Evolutionary conservation across 2,797 vertebrate genomes (phyloP).

Genomic region (Podarcis siculus): DNA sequence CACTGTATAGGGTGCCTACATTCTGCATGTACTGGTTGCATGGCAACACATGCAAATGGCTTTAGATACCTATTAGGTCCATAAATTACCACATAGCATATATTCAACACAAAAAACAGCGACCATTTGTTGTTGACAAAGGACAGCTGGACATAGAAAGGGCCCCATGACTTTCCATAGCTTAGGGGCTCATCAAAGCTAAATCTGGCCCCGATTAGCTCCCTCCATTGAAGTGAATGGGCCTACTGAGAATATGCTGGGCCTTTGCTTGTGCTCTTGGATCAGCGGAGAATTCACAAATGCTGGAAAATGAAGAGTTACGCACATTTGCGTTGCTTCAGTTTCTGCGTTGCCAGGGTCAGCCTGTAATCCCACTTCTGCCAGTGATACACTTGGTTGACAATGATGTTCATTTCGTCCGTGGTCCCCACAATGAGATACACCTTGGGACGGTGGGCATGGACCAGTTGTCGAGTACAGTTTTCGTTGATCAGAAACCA

Average conservation of each 20-base stretch:
- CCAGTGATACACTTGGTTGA: slow-evolving; percentile 85
- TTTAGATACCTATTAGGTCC: too few relatives aligned
- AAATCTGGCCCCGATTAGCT: too few relatives aligned
- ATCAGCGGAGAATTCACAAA: neutral
- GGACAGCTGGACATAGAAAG: too few relatives aligned
- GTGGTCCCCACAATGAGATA: slow-evolving; percentile 85
- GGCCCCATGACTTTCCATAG: too few relatives aligned
- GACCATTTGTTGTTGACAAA: too few relatives aligned
- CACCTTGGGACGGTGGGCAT: slow-evolving; percentile 78
- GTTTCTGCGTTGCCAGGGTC: slow-evolving; percentile 83
- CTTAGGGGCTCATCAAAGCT: too few relatives aligned
- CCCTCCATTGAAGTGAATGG: neutral
- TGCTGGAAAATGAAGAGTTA: slow-evolving; percentile 54
- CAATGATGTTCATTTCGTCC: slow-evolving; percentile 76
- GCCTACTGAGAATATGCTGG: neutral
- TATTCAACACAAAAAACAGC: too few relatives aligned
- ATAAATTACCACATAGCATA: too few relatives aligned
- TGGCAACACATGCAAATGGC: too few relatives aligned
- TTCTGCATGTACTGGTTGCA: too few relatives aligned
- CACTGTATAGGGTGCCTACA: too few relatives aligned
- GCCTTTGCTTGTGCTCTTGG: neutral
- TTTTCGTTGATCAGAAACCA: slow-evolving; percentile 89
- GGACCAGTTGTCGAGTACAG: slow-evolving; percentile 79
- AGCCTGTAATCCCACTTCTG: slow-evolving; percentile 85
- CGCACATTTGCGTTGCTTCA: slow-evolving; percentile 89